Base-by-base conservation (phyloP, 2,113 vertebrate genomes). In the Hippocampus zosterae region DNA sequence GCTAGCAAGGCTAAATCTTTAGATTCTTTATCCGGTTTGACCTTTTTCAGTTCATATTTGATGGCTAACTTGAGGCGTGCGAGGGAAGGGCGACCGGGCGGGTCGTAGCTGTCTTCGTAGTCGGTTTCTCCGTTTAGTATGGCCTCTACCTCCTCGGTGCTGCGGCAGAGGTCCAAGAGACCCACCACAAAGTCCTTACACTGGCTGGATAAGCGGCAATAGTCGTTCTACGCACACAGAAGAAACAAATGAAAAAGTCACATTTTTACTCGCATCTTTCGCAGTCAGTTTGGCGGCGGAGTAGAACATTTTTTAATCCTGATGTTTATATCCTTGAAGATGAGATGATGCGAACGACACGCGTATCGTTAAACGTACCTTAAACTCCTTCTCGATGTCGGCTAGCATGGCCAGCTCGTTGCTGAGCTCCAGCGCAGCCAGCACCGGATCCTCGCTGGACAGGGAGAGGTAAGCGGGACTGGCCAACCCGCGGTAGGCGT, bases 141-240 rank as follows among this genome's bases (percentile, higher is more conserved):
- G 81, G 97, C 97, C 87, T 98, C 97, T 55, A 99, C 97, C 91
- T 99, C 97, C 86, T 98, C 95, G 0, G 96, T 99, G 82, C 95
- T 98, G 86, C 97, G 95, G 88, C 97, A 99, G 75, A 99, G 91
- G 79, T 99, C 97, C 71, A 99, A 91, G 65, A 99, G 94, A 27
- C 97, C 97, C 21, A 99, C 97, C 59, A 99, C 95, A 71, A 98
- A 99, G 79, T 98, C 96, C 83, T 99, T 99, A 89, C 97, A 99
- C 85, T 99, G 97, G 91, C 94, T 92, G 1, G 97, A 99, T 78
- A 99, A 89, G 60, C 94, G 95, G 88, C 94, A 95, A 91, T 99
- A 99, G 85, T 99, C 97, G 60, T 98, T 91, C 92, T 93, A 40
- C n/a, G 0, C 50, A 78, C 5, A 37, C 33, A 21, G 40, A n/a